Conservation (phyloP, 2,113 vertebrate genomes). For the Athene cunicularia region DNA sequence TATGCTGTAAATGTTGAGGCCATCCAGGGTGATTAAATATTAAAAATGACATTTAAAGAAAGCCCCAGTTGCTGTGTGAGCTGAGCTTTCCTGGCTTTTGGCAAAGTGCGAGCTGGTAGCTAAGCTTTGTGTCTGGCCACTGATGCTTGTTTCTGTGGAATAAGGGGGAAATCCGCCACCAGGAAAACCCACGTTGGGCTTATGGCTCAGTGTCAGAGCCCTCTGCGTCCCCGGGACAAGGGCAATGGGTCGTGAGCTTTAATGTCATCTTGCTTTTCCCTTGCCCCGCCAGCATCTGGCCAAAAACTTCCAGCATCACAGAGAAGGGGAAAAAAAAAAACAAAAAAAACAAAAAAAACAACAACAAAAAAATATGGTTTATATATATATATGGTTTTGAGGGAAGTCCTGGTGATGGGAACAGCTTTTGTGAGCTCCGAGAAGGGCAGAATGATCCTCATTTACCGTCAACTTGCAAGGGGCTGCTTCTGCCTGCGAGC, state of each 20-base stretch:
- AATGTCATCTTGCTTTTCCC: background rate
- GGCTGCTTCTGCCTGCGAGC: background rate
- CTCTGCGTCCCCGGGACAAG: background rate
- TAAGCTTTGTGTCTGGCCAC: fast-evolving
- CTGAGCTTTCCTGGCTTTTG: background rate
- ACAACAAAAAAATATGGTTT: too few relatives aligned
- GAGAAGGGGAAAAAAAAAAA: background rate
- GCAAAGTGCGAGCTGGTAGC: background rate
- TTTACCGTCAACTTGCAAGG: background rate
- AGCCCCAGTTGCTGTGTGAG: background rate
- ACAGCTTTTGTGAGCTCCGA: background rate
- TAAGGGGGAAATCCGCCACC: background rate
- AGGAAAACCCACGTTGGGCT: background rate
- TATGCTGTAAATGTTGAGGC: conserved; percentile 29
- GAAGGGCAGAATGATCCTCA: background rate
- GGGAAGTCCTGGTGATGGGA: background rate
- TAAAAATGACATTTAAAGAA: conserved; percentile 25
- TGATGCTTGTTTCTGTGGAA: background rate
- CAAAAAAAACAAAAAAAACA: too few relatives aligned
- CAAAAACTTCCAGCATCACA: background rate
- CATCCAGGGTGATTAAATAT: conserved; percentile 11
- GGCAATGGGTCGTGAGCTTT: background rate
- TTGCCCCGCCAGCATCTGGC: background rate
- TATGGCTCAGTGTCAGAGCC: background rate
- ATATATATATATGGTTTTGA: background rate